Percentiles rank a stretch among this genome's conserved stretches.
Evolutionary conservation across 2,888 invertebrate species (phyloP).

Genomic region (Alloscopus bannaensis): DNA sequence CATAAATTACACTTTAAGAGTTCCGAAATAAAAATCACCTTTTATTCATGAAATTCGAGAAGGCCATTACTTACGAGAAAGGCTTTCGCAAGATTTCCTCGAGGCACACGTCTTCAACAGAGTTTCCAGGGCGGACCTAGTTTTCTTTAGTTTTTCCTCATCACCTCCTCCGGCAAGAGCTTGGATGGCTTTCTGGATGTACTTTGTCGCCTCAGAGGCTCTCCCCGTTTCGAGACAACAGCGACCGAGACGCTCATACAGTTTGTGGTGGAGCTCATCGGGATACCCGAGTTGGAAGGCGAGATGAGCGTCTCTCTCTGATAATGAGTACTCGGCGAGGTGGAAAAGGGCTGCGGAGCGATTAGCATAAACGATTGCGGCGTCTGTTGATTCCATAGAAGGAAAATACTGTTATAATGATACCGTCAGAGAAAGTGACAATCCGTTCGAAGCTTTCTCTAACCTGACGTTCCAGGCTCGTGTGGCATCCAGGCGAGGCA

Average conservation of each 20-base stretch:
- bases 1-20: constrained; percentile 55
- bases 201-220: constrained; percentile 57
- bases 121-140: constrained; percentile 64
- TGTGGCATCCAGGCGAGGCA: constrained; percentile 69
- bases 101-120: constrained; percentile 46
- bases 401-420: neutral
- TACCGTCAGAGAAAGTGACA: constrained; percentile 11
- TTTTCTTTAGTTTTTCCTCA: constrained; percentile 65
- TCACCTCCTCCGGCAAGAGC: constrained; percentile 63
- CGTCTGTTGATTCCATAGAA: constrained; percentile 48
- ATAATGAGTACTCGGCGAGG: constrained; percentile 79
- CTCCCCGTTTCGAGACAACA: constrained; percentile 66
- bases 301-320: constrained; percentile 82
- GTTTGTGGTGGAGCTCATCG: constrained; percentile 70
- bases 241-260: constrained; percentile 69
- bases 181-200: constrained; percentile 65
- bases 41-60: constrained; percentile 27
- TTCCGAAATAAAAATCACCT: constrained; percentile 37
- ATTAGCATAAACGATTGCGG: constrained; percentile 81
- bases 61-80: constrained; percentile 22
- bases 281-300: constrained; percentile 84
- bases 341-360: constrained; percentile 82
- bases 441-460: too few relatives aligned
- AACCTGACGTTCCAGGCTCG: constrained; percentile 65
- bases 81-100: constrained; percentile 32